Percentiles rank a stretch among this genome's conserved stretches.
phyloP scores from a whole-genome alignment of 2,888 invertebrate species.

The Iphiclides podalirius region DNA sequence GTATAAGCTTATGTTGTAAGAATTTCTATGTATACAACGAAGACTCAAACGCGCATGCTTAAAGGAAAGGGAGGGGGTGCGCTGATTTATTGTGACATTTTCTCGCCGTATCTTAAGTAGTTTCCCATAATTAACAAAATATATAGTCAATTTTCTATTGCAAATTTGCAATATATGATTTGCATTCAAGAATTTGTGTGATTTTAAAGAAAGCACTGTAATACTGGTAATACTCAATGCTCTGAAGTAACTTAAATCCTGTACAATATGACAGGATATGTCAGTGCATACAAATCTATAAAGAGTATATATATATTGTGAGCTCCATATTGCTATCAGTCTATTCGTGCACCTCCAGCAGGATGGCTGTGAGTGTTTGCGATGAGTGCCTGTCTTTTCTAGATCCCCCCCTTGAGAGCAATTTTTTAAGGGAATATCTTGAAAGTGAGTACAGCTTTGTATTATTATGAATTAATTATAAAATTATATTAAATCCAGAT shows the following conservation, averaged over 20 bases:
- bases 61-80: conserved; percentile 25
- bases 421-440: no score
- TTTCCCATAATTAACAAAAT: background rate
- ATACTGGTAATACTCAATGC: background rate
- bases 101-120: background rate
- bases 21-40: conserved; percentile 30
- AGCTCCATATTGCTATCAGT: conserved; percentile 11
- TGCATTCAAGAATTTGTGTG: no score
- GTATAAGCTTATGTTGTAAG: background rate
- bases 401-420: no score
- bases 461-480: no score
- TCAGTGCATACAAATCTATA: conserved; percentile 14
- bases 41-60: conserved; percentile 41
- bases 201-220: no score
- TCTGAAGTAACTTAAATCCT: background rate
- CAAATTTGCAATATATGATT: no score
- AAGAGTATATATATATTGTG: no score
- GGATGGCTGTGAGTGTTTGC: background rate
- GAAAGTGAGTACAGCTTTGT: no score
- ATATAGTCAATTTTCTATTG: no score
- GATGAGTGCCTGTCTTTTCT: no score
- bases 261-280: conserved; percentile 2
- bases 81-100: conserved; percentile 9
- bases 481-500: no score
- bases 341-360: background rate